phyloP scores from a whole-genome alignment of 2,113 vertebrate species.

The Catharus minimus region DNA sequence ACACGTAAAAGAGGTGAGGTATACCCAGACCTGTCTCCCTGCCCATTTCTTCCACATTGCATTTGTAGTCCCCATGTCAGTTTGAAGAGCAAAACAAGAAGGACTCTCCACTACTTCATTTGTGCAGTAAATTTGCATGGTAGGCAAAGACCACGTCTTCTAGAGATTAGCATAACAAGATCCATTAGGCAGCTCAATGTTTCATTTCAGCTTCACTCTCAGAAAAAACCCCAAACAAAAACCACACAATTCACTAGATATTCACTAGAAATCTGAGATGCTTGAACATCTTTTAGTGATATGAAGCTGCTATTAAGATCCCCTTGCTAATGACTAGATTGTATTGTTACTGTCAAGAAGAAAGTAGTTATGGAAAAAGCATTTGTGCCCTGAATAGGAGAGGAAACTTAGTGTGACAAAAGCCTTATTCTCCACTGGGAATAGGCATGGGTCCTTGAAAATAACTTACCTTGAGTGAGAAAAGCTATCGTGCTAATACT shows the following conservation, averaged over 20 bases:
- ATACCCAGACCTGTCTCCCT: not conserved
- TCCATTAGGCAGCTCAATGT: not conserved
- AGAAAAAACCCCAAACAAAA: not conserved
- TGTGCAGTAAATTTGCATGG: not conserved
- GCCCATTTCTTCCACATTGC: not conserved
- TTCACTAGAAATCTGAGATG: not conserved
- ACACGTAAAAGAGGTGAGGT: constrained; percentile 96
- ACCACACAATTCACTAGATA: not conserved
- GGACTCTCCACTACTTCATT: not conserved
- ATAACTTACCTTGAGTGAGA: not conserved
- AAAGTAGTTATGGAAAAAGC: not conserved
- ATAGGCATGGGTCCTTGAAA: not conserved
- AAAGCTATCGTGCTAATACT: not conserved
- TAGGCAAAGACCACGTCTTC: not conserved
- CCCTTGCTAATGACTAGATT: constrained; percentile 4
- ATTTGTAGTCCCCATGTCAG: not conserved
- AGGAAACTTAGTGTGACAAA: not conserved
- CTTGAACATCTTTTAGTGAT: not conserved
- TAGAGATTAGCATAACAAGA: not conserved
- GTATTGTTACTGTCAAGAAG: not conserved
- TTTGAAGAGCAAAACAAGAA: not conserved
- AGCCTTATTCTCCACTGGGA: not conserved
- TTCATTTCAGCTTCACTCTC: constrained; percentile 1
- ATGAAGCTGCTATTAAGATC: constrained; percentile 15
- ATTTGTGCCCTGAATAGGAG: constrained; percentile 31